These are phyloP conservation scores for Hipposideros armiger DNA, from an alignment of 2,113 vertebrate genomes.

Conservation along the genomic window DNA sequence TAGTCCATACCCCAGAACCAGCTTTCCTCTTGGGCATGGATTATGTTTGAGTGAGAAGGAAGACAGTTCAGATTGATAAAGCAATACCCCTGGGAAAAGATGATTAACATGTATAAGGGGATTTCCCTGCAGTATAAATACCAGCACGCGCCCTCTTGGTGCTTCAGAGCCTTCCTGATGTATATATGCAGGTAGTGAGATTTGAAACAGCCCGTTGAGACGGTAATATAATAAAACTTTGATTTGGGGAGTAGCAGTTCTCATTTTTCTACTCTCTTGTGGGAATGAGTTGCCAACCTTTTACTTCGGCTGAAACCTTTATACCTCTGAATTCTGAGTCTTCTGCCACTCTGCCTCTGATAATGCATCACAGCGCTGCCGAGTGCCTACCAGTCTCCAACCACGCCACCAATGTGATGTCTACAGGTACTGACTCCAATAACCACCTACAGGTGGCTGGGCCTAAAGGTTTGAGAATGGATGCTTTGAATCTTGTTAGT, in stretches of 20 bases:
- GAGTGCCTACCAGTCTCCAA: slow-evolving; percentile 95
- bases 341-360: slow-evolving; percentile 92
- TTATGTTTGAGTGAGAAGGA: slow-evolving; percentile 85
- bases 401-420: slow-evolving; percentile 94
- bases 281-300: slow-evolving; percentile 96
- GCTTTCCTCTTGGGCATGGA: slow-evolving; percentile 67
- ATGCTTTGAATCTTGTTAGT: not conserved
- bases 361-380: slow-evolving; percentile 95
- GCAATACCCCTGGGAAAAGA: slow-evolving; percentile 88
- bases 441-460: not conserved
- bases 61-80: slow-evolving; percentile 85
- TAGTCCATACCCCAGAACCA: not conserved
- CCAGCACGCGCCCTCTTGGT: slow-evolving; percentile 90
- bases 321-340: slow-evolving; percentile 92
- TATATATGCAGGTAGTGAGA: slow-evolving; percentile 85
- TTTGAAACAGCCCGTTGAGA: slow-evolving; percentile 68
- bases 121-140: slow-evolving; percentile 95
- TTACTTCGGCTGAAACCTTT: slow-evolving; percentile 93
- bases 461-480: not conserved
- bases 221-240: slow-evolving; percentile 69
- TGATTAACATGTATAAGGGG: slow-evolving; percentile 94
- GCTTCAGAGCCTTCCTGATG: slow-evolving; percentile 87
- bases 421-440: slow-evolving; percentile 92
- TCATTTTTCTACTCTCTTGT: slow-evolving; percentile 71
- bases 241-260: slow-evolving; percentile 57